A percentile compares a stretch with the other conserved stretches of the same genome.
These are phyloP conservation scores for Spinibarbus caldwelli DNA, from an alignment of 2,797 vertebrate species.

Conservation along the genomic window DNA sequence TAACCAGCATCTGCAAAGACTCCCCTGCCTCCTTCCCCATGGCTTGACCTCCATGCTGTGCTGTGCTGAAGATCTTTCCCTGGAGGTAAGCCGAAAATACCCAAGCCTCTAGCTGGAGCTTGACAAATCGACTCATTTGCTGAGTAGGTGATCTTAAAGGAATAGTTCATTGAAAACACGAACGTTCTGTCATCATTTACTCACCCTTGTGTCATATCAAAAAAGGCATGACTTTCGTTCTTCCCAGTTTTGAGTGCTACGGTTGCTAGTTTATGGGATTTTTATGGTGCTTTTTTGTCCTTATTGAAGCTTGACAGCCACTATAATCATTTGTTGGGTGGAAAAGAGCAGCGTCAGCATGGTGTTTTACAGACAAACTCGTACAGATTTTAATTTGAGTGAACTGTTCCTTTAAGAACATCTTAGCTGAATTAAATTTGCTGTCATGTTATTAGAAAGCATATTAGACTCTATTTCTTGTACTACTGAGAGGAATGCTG, in stretches of 20 bases:
- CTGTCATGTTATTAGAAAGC: background rate
- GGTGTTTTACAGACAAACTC: no score
- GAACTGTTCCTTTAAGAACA: background rate
- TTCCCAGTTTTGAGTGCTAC: background rate
- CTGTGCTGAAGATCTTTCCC: constrained; percentile 76
- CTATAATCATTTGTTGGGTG: background rate
- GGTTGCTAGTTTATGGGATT: background rate
- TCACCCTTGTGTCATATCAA: background rate
- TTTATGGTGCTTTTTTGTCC: constrained; percentile 9
- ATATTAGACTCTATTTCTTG: background rate
- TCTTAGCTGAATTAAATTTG: background rate
- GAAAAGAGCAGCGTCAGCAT: background rate
- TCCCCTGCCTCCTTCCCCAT: constrained; percentile 68
- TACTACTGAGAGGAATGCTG: background rate
- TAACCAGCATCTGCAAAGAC: constrained; percentile 4
- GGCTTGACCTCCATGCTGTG: constrained; percentile 73
- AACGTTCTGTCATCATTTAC: constrained; percentile 2
- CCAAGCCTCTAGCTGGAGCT: constrained; percentile 21
- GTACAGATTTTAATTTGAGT: background rate
- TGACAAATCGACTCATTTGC: constrained; percentile 42
- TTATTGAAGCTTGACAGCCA: background rate
- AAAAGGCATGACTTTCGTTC: background rate
- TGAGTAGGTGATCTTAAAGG: constrained; percentile 24
- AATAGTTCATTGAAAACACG: background rate
- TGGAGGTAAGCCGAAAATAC: constrained; percentile 69